phyloP scores from a whole-genome alignment of 37 sponge, comb jelly and placozoan genomes.

The Amphimedon queenslandica region DNA sequence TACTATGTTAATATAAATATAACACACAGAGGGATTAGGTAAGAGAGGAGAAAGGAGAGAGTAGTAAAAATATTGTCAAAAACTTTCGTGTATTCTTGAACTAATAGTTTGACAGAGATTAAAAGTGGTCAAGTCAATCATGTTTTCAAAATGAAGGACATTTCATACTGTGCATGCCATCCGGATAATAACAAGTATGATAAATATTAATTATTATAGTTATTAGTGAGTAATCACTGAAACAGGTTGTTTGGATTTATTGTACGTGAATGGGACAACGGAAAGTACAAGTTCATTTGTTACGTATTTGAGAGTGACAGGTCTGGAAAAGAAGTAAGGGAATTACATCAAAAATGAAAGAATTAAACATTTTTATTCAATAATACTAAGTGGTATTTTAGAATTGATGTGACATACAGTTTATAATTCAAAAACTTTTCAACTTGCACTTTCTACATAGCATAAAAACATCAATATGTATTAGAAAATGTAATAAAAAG shows the following conservation, averaged over 20 bases:
- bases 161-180: conserved; percentile 48
- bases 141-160: conserved; percentile 43
- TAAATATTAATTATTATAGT: background rate
- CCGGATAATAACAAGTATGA: conserved; percentile 45
- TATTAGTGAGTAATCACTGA: background rate
- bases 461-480: too few species aligned
- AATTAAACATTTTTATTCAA: too few species aligned
- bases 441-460: too few species aligned
- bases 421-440: too few species aligned
- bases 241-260: conserved; percentile 71
- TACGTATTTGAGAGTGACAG: conserved; percentile 61
- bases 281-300: conserved; percentile 31
- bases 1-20: conserved; percentile 23
- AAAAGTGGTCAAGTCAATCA: background rate
- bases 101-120: background rate
- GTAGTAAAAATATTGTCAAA: background rate
- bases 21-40: conserved; percentile 17
- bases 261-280: background rate
- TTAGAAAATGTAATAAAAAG: too few species aligned
- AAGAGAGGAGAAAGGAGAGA: background rate
- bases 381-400: too few species aligned
- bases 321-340: conserved; percentile 45
- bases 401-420: too few species aligned
- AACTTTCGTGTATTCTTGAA: background rate
- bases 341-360: background rate